Percentiles rank a stretch among this genome's conserved stretches.
These are phyloP conservation scores for Leiothrix lutea DNA, from an alignment of 2,113 vertebrate species.

Conservation along the genomic window DNA sequence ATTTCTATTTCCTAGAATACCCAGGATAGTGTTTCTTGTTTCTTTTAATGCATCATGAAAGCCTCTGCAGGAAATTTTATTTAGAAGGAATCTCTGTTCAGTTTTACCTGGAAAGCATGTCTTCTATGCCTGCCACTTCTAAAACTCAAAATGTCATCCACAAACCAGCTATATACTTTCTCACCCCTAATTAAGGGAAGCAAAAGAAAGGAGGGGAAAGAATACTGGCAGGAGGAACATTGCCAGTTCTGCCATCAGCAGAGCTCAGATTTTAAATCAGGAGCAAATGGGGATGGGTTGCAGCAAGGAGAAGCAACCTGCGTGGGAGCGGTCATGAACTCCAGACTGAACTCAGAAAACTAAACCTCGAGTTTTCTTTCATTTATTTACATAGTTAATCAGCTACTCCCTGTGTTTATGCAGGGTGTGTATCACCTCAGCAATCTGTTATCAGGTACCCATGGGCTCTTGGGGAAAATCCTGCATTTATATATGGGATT, in stretches of 20 bases:
- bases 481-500: neutral
- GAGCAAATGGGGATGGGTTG: neutral
- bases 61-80: neutral
- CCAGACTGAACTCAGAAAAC: neutral
- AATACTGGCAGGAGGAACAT: neutral
- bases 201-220: neutral
- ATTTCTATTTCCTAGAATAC: neutral
- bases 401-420: neutral
- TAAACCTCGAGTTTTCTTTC: conserved; percentile 8
- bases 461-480: neutral
- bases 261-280: neutral
- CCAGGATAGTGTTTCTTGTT: neutral
- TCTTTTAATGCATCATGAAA: neutral
- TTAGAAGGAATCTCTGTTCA: neutral
- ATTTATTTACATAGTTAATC: conserved; percentile 16
- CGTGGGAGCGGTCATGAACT: neutral
- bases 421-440: neutral
- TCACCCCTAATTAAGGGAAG: neutral
- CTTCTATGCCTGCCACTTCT: neutral
- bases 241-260: neutral
- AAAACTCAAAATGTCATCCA: neutral
- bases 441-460: neutral
- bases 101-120: neutral
- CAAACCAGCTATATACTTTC: neutral
- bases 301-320: neutral